Percentiles rank a stretch among this genome's conserved stretches.
Conservation (phyloP, 1,140 invertebrate genomes). For the Andricus grossulariae region DNA sequence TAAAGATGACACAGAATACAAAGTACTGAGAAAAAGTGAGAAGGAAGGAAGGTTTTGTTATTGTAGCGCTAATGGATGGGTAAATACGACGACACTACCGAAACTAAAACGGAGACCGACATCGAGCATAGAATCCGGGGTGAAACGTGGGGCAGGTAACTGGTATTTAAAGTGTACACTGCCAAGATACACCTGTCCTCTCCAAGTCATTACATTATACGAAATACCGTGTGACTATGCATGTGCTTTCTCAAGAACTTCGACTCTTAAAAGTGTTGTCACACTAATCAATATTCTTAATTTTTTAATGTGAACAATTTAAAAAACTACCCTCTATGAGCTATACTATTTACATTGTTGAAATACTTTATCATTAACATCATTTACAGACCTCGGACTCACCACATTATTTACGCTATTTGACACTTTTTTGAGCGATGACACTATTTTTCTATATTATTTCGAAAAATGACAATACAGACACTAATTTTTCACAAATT, state of each 20-base stretch:
- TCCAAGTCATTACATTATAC: conserved; percentile 28
- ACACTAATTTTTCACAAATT: too few species aligned
- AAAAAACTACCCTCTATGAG: too few species aligned
- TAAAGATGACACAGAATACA: conserved; percentile 17
- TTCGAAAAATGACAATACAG: too few species aligned
- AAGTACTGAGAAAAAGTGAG: conserved; percentile 25
- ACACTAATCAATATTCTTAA: too few species aligned
- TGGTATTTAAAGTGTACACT: conserved; percentile 39
- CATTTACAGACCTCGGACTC: too few species aligned
- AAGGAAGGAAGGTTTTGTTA: conserved; percentile 49
- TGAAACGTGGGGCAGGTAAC: conserved; percentile 27
- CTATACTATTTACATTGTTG: too few species aligned
- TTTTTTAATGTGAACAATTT: too few species aligned
- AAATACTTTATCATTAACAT: too few species aligned
- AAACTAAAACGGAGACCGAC: conserved; percentile 31
- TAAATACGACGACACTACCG: conserved; percentile 55
- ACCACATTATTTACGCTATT: too few species aligned
- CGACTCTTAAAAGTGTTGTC: neutral
- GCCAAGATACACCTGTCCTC: conserved; percentile 21
- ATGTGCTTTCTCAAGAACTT: neutral
- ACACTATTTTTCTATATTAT: too few species aligned
- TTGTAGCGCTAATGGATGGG: conserved; percentile 61
- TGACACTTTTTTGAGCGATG: too few species aligned
- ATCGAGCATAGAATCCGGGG: neutral
- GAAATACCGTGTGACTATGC: neutral